These are phyloP conservation scores for Melanostigma gelatinosum DNA, from an alignment of 2,113 vertebrate genomes.

Conservation along the genomic window DNA sequence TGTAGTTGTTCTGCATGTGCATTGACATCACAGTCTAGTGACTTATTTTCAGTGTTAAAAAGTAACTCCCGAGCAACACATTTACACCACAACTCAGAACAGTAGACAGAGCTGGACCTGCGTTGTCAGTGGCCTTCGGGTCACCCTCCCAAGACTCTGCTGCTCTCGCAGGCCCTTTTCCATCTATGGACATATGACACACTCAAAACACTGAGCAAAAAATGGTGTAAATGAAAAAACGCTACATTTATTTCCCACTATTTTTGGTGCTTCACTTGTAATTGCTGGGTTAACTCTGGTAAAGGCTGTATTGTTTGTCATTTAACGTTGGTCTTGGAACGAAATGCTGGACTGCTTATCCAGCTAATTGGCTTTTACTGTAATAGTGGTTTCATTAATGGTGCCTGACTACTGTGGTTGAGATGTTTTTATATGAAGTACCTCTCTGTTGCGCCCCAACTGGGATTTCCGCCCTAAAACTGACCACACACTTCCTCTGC, in stretches of 20 bases:
- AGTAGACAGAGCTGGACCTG: background rate
- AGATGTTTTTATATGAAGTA: too few relatives aligned
- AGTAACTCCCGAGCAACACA: background rate
- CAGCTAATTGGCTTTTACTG: background rate
- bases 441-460: too few relatives aligned
- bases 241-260: background rate
- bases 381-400: background rate
- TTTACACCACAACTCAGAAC: background rate
- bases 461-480: background rate
- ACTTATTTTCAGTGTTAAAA: background rate
- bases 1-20: background rate
- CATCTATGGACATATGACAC: conserved; percentile 34
- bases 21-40: background rate
- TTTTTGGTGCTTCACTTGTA: background rate
- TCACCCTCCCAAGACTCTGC: background rate
- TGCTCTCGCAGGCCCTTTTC: conserved; percentile 4
- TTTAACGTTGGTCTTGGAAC: background rate
- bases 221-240: background rate
- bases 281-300: background rate
- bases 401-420: background rate
- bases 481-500: background rate
- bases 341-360: background rate
- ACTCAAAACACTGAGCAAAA: background rate
- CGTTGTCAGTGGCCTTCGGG: background rate
- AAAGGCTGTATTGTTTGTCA: background rate